Base-by-base conservation (phyloP, 2,888 invertebrate genomes). In the Sphinx pinastri region DNA sequence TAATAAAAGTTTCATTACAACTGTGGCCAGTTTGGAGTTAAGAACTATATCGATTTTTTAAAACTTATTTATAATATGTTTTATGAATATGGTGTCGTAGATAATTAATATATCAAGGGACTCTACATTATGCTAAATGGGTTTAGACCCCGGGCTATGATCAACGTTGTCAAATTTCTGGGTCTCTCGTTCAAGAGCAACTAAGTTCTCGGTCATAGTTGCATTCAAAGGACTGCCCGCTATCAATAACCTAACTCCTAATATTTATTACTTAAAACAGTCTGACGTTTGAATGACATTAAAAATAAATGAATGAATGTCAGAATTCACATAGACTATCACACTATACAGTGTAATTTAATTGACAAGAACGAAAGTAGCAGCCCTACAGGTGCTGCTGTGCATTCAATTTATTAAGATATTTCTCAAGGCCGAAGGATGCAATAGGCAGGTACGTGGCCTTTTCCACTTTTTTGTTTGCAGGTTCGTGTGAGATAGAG, bases 341-440 rank as follows among this genome's bases (percentile, higher is more conserved):
- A 55, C 45, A 38, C 38, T 45, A 68, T 68, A 14, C 16, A 8
- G 2, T 14, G 10, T 52, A 19, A 19, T 52, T 11, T 55, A 7
- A 12, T 45, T 38, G 16, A 16, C 13, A 55, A 45, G 19, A 67
- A n/a, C 16, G 31, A 51, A 69, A 16, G 16, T 19, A 52, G 12
- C 69, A 60, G 54, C 69, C 63, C 54, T 69, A 54, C 54, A 54
- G 57, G 19, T 45, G 45, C 63, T 25, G 54, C 69, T 60, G 47
- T 69, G 69, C 69, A 63, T 69, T 69, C 60, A 63, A 63, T 69
- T 70, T 70, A 67, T 70, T 67, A 67, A 70, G 59, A 70, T 67
- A 70, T 69, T 19, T 63, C 52, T 57, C 70, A 67, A 70, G 70
- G 70, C 67, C 67, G 58, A 55, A 47, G 25, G 54, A 58, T 70